Evolutionary conservation across 2,113 vertebrate genomes (phyloP).

Genomic region (Pedionomus torquatus): DNA sequence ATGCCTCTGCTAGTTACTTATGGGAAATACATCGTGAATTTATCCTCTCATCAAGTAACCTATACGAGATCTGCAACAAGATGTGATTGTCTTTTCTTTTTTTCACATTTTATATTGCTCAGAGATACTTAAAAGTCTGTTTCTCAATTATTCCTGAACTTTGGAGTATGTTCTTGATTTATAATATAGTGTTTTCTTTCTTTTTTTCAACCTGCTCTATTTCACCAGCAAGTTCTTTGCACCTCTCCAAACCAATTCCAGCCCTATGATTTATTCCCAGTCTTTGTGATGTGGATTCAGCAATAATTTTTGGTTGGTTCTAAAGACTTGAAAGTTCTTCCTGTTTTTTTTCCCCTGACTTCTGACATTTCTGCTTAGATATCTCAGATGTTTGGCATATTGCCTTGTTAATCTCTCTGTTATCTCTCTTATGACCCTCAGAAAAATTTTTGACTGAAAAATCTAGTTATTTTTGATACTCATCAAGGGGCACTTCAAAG

Average conservation of each 20-base stretch:
- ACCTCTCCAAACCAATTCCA: neutral
- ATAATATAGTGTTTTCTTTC: neutral
- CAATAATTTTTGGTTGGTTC: neutral
- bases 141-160: neutral
- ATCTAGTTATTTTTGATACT: neutral
- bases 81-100: neutral
- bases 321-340: neutral
- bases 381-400: neutral
- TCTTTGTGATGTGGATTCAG: neutral
- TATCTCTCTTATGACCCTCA: neutral
- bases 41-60: neutral
- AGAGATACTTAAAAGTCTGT: neutral
- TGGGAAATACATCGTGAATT: neutral
- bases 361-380: neutral
- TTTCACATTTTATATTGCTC: neutral
- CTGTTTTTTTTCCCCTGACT: neutral
- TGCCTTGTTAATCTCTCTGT: neutral
- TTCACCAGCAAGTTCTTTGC: neutral
- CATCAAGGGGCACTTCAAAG: accelerated
- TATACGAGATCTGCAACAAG: neutral
- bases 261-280: neutral
- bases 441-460: neutral
- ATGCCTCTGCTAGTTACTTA: neutral
- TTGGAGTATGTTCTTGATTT: neutral
- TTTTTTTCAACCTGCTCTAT: neutral